phyloP scores from a whole-genome alignment of 2,888 invertebrate species.

The Epirrhoe alternata region DNA sequence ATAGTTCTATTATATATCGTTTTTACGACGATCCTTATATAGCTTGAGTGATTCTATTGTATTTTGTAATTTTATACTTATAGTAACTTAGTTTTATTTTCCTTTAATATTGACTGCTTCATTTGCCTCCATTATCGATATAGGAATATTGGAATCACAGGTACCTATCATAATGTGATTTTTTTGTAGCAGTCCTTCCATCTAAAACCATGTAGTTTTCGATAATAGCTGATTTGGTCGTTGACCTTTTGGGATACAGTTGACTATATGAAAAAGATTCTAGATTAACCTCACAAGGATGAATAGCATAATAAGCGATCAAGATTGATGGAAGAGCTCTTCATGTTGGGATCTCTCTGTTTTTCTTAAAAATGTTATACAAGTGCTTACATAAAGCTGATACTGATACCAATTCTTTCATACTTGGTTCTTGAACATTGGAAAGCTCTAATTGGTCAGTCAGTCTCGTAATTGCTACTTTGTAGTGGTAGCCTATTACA shows the following conservation, averaged over 20 bases:
- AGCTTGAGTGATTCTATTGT: no score
- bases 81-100: not conserved
- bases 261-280: slow-evolving; percentile 11
- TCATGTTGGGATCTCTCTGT: no score
- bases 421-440: no score
- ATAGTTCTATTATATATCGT: no score
- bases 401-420: no score
- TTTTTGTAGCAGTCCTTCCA: not conserved
- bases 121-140: not conserved
- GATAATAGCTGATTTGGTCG: slow-evolving; percentile 2
- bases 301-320: not conserved
- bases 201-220: not conserved
- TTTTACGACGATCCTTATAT: no score
- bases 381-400: no score
- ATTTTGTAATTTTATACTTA: not conserved
- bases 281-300: not conserved
- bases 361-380: no score
- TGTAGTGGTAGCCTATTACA: no score
- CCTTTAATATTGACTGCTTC: not conserved
- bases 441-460: no score
- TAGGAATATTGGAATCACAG: not conserved
- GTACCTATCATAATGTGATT: not conserved
- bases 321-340: not conserved
- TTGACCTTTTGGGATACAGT: slow-evolving; percentile 8
- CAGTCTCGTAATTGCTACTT: no score